Percentiles rank a stretch among this genome's conserved stretches.
Conservation (phyloP, 2,888 invertebrate genomes). For the Camptogramma bilineatum region DNA sequence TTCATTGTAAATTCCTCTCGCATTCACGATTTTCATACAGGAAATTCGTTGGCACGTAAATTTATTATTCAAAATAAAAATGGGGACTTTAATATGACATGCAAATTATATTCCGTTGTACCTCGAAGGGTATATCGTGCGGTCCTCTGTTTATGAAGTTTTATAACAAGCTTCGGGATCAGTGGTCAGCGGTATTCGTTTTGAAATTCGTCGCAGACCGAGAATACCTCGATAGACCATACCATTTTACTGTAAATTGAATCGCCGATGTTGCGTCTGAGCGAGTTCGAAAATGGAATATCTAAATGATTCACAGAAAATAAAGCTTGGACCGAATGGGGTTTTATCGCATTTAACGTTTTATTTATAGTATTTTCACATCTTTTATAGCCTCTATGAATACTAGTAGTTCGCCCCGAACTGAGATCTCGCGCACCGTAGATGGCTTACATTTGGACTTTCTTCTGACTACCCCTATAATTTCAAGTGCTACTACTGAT, state of each 20-base stretch:
- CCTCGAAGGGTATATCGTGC: conserved; percentile 28
- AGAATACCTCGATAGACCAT: conserved; percentile 6
- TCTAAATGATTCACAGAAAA: neutral
- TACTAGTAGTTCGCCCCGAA: no score
- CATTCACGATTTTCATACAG: conserved; percentile 38
- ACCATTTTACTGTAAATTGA: conserved; percentile 5
- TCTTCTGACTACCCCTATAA: no score
- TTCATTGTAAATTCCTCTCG: conserved; percentile 38
- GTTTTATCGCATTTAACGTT: neutral
- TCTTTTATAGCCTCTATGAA: no score
- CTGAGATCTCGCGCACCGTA: no score
- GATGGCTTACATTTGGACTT: no score
- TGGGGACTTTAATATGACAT: conserved; percentile 24
- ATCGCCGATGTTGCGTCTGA: neutral
- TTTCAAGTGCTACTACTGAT: no score
- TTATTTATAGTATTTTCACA: neutral
- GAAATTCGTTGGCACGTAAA: conserved; percentile 30
- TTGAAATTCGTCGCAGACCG: conserved; percentile 11
- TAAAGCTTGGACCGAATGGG: neutral
- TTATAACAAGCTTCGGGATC: conserved; percentile 19
- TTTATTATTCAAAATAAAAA: conserved; percentile 31
- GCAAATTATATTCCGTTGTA: conserved; percentile 37
- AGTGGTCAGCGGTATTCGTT: conserved; percentile 13
- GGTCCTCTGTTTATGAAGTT: conserved; percentile 7
- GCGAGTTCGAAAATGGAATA: neutral